These are phyloP conservation scores for Epistrophe eligans DNA, from an alignment of 2,888 invertebrate genomes.

Conservation along the genomic window DNA sequence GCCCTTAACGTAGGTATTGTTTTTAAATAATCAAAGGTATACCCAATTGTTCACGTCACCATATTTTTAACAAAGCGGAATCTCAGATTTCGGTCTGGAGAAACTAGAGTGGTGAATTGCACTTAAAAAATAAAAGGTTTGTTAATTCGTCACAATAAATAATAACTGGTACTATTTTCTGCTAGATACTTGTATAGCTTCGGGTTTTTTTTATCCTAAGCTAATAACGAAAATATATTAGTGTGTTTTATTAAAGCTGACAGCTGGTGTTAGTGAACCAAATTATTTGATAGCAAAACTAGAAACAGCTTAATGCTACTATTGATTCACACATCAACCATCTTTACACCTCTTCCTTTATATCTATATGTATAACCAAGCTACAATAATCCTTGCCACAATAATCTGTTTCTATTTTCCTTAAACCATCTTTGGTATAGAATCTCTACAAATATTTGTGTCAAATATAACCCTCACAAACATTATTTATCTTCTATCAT, in stretches of 20 bases:
- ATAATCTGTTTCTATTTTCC: conserved; percentile 28
- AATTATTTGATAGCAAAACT: neutral
- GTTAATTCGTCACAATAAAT: too few species aligned
- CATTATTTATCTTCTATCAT: conserved; percentile 62
- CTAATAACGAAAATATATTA: conserved; percentile 19
- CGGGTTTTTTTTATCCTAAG: neutral
- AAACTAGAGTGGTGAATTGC: too few species aligned
- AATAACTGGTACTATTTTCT: too few species aligned
- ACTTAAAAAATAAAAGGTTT: too few species aligned
- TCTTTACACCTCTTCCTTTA: conserved; percentile 5
- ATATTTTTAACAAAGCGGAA: too few species aligned
- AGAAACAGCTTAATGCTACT: neutral
- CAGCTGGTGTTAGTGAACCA: conserved; percentile 3
- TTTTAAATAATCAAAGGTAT: too few species aligned
- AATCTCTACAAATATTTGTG: conserved; percentile 58
- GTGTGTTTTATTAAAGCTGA: conserved; percentile 17
- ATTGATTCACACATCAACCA: conserved; percentile 11
- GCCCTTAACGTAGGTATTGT: too few species aligned
- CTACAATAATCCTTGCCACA: conserved; percentile 37
- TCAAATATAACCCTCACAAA: conserved; percentile 55
- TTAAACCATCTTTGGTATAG: conserved; percentile 33
- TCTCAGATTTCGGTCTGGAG: too few species aligned
- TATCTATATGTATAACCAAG: neutral
- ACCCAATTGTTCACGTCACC: too few species aligned
- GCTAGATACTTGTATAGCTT: neutral